Percentiles rank a stretch among this genome's conserved stretches.
Conservation (phyloP, 2,888 invertebrate genomes). For the Perdita meconis region DNA sequence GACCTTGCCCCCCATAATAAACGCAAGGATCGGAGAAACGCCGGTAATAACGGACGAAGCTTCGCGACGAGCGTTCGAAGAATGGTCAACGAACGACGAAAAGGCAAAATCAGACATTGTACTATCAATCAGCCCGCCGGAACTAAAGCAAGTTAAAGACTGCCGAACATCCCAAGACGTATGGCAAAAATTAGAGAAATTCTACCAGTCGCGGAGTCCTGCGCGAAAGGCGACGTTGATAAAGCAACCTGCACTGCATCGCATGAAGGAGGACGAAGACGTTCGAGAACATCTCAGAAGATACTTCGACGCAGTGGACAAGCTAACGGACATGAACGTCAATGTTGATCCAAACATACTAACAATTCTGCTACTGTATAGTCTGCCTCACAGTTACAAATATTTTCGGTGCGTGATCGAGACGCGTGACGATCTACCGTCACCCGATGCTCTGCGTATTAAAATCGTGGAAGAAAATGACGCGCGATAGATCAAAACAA, state of each 20-base stretch:
- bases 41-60: too few species aligned
- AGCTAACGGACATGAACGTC: conserved; percentile 28
- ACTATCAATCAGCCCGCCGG: not conserved
- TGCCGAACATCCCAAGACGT: conserved; percentile 14
- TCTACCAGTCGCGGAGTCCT: conserved; percentile 22
- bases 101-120: not conserved
- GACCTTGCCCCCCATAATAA: too few species aligned
- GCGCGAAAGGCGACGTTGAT: conserved; percentile 29
- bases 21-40: too few species aligned
- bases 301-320: conserved; percentile 26
- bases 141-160: conserved; percentile 9
- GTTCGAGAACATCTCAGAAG: conserved; percentile 9
- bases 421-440: conserved; percentile 60
- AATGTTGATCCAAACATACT: conserved; percentile 16
- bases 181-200: conserved; percentile 10
- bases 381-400: conserved; percentile 37
- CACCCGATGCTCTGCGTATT: conserved; percentile 53
- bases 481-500: conserved; percentile 32
- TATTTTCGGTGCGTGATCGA: conserved; percentile 58
- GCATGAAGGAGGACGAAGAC: conserved; percentile 23
- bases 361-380: conserved; percentile 19
- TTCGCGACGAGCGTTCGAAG: too few species aligned
- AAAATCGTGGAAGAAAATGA: conserved; percentile 61
- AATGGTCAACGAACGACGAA: conserved; percentile 1
- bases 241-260: conserved; percentile 6